Evolutionary conservation across 2,888 invertebrate genomes (phyloP), one percentile per base, ranked within the genome.

Genomic region (Phymatocera aterrima): DNA sequence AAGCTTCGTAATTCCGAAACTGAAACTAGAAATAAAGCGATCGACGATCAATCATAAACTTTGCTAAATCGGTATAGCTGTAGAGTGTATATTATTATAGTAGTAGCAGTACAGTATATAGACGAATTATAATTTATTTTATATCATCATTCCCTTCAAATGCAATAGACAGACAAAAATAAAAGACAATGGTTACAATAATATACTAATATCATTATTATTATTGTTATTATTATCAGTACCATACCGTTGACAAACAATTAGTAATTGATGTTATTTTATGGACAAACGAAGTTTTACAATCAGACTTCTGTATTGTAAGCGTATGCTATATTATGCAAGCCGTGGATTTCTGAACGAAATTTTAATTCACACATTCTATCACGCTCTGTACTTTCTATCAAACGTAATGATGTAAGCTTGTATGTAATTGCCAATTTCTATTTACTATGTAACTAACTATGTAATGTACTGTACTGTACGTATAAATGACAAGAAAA

Each of bases 151-250:
- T 48, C 8, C 10, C 48, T 48, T 72, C 24, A 72, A 72, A 72
- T 72, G 72, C 72, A 18, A 10, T 34, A n/a, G n/a, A n/a, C n/a
- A 72, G 51, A 72, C 72, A 51, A 51, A 72, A 72, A 51, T 72
- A 72, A 72, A 68, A 68, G 68, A 68, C 46, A 68, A 24, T 68
- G 28, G 51, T 51, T 72, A 72, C 51, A 46, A 48, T 72, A 34
- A 51, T 51, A 48, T 72, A 68, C 46, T 43, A 68, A 43, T 43
- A 43, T 37, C n/a, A 64, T 64, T 37, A 64, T 34, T 64, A 64
- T 64, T 37, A 57, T 61, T 68, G 46, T 24, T 68, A 68, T 54
- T 54, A 54, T 54, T 5, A 54, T 54, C 8, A 18, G 21, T 54
- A 54, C 12, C 12, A 43, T 64, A 68, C 46, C 68, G 68, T 43